phyloP scores from a whole-genome alignment of 92 coral and sea anemone genomes.

The Micromussa lordhowensis region DNA sequence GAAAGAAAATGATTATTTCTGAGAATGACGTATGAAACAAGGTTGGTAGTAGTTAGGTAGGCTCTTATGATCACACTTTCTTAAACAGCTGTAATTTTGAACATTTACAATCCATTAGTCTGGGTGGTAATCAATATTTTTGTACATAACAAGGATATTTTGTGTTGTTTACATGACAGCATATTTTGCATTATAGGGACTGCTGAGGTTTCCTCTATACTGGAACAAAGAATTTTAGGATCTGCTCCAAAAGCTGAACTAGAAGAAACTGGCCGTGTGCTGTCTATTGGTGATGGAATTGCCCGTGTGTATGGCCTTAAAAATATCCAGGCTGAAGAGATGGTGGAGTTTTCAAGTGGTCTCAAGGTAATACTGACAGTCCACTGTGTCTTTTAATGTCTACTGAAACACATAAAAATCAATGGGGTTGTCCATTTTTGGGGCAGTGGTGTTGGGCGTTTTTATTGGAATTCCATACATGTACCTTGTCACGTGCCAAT shows the following conservation, averaged over 20 bases:
- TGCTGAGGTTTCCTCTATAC: slow-evolving; percentile 95
- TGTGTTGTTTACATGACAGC: neutral
- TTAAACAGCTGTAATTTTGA: neutral
- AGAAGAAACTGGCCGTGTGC: slow-evolving; percentile 98
- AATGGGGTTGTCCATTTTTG: neutral
- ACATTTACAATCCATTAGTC: neutral
- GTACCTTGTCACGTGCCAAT: too few relatives aligned
- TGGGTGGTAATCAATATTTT: neutral
- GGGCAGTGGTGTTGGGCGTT: too few relatives aligned
- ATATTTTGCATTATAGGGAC: slow-evolving; percentile 71
- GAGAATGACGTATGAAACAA: too few relatives aligned
- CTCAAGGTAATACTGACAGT: slow-evolving; percentile 74
- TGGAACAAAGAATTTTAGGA: slow-evolving; percentile 96
- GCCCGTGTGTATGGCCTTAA: slow-evolving; percentile 99
- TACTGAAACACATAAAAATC: neutral
- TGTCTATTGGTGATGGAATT: slow-evolving; percentile 99
- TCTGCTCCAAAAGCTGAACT: slow-evolving; percentile 96
- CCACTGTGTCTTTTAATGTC: neutral
- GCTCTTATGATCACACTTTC: too few relatives aligned
- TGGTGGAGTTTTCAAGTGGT: slow-evolving; percentile 99
- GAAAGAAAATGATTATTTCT: too few relatives aligned
- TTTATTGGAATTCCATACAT: too few relatives aligned
- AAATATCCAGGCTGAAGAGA: slow-evolving; percentile 99
- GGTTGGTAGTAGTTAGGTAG: too few relatives aligned
- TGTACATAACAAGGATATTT: neutral